Conservation (phyloP, 2,888 invertebrate genomes). For the Tholera decimalis region DNA sequence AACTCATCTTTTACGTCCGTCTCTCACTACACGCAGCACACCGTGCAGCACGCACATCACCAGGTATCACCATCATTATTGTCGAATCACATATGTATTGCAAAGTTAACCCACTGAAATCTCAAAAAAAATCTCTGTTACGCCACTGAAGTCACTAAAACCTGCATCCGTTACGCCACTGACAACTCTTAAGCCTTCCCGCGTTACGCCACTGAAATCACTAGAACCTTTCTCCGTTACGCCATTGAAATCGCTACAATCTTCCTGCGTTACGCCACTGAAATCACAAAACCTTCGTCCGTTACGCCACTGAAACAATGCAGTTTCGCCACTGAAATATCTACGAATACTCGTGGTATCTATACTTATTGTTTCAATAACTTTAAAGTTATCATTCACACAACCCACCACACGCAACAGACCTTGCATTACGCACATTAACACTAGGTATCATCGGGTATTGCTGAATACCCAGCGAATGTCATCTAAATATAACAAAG, state of each 20-base stretch:
- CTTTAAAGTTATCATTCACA: no score
- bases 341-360: not conserved
- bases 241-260: not conserved
- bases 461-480: no score
- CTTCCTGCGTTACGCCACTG: not conserved
- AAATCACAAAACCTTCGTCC: not conserved
- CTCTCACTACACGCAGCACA: constrained; percentile 74
- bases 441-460: no score
- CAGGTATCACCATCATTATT: constrained; percentile 31
- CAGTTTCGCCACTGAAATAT: no score
- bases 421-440: no score
- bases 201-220: not conserved
- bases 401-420: no score
- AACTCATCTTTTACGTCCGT: no score
- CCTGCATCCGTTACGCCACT: not conserved
- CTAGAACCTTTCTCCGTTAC: not conserved
- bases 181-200: not conserved
- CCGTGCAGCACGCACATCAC: constrained; percentile 51
- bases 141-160: not conserved
- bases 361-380: no score
- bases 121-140: not conserved
- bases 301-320: not conserved
- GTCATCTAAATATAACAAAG: no score
- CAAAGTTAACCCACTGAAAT: not conserved
- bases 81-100: no score